Conservation (phyloP, 1,140 invertebrate species). For the Palaemon carinicauda region DNA sequence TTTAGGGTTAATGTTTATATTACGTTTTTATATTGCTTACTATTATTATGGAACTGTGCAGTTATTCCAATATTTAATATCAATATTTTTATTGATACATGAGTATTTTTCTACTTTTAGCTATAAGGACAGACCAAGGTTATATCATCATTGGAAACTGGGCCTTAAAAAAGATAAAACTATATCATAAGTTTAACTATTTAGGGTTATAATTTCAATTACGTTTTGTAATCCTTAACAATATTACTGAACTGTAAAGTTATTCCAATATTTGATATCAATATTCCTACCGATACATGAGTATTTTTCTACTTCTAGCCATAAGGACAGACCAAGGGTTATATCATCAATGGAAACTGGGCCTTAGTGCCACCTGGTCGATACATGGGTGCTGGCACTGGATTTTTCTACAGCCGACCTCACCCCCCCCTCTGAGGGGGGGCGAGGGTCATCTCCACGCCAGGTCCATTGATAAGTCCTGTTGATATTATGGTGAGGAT, state of each 20-base stretch:
- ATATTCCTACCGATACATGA: neutral
- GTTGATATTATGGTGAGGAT: conserved; percentile 80
- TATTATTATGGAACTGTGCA: too few species aligned
- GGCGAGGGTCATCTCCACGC: conserved; percentile 69
- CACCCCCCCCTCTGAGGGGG: conserved; percentile 71
- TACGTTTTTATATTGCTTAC: too few species aligned
- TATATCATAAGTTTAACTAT: too few species aligned
- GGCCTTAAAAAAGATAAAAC: too few species aligned
- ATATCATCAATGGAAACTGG: conserved; percentile 82
- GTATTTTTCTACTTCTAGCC: conserved; percentile 4
- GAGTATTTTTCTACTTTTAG: neutral
- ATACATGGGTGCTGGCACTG: conserved; percentile 80
- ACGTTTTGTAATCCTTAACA: too few species aligned
- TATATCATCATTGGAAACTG: conserved; percentile 84
- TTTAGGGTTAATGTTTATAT: too few species aligned
- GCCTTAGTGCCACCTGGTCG: conserved; percentile 74
- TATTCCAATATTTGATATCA: neutral
- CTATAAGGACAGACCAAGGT: conserved; percentile 68
- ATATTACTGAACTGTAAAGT: too few species aligned
- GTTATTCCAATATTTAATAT: neutral
- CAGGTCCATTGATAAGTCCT: conserved; percentile 79
- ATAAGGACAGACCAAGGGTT: conserved; percentile 71
- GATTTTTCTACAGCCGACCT: conserved; percentile 74
- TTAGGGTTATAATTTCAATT: too few species aligned
- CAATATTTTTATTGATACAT: neutral